Conservation (phyloP, 2,888 invertebrate species). For the Pseudanteris insignis region DNA sequence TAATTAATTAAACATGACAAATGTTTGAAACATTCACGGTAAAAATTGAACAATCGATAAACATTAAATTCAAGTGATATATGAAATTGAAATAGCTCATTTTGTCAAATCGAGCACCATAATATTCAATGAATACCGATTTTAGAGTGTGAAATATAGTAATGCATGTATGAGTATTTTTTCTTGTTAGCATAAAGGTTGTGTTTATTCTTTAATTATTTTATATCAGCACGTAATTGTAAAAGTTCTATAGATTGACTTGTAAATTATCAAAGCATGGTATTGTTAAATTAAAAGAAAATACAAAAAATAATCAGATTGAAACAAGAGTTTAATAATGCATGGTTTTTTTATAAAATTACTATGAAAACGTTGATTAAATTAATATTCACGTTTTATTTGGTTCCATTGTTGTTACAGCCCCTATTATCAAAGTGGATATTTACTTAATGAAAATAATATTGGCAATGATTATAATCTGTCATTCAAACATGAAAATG, state of each 20-base stretch:
- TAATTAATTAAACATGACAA: constrained; percentile 36
- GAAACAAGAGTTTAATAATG: not conserved
- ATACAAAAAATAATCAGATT: not conserved
- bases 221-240: not conserved
- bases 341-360: not conserved
- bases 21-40: not conserved
- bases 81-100: too few relatives aligned
- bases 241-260: constrained; percentile 17
- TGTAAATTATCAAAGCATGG: constrained; percentile 1
- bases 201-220: not conserved
- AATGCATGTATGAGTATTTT: not conserved
- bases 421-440: constrained; percentile 10
- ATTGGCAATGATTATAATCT: constrained; percentile 4
- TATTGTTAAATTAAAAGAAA: not conserved
- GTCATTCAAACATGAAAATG: too few relatives aligned
- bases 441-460: constrained; percentile 18
- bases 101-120: too few relatives aligned
- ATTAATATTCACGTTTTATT: constrained; percentile 6
- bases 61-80: too few relatives aligned
- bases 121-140: too few relatives aligned
- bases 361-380: too few relatives aligned
- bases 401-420: constrained; percentile 21
- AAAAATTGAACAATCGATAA: too few relatives aligned
- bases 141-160: not conserved
- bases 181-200: too few relatives aligned